Conservation (phyloP, 2,113 vertebrate genomes). For the Phyllopteryx taeniolatus region DNA sequence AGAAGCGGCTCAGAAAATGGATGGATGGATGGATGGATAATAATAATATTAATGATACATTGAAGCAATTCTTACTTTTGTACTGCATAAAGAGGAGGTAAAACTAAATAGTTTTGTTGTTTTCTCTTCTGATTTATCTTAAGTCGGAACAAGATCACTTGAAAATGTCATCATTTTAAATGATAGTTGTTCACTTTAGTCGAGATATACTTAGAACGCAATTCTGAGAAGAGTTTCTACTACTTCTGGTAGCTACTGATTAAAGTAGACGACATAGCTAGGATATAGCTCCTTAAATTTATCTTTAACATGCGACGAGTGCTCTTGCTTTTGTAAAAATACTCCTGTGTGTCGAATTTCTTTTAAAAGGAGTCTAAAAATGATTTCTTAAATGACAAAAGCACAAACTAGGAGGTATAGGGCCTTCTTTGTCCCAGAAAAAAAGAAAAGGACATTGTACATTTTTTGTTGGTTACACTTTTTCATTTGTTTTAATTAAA, state of each 20-base stretch:
- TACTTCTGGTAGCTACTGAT: not conserved
- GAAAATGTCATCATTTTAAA: too few relatives aligned
- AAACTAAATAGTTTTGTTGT: too few relatives aligned
- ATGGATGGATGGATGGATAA: too few relatives aligned
- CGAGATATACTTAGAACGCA: not conserved
- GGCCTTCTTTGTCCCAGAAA: conserved; percentile 26
- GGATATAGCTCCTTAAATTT: not conserved
- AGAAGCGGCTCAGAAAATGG: too few relatives aligned
- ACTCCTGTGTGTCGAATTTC: not conserved
- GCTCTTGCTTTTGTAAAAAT: not conserved
- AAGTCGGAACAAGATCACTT: too few relatives aligned
- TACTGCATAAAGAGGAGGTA: too few relatives aligned
- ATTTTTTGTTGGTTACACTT: conserved; percentile 22
- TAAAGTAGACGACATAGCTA: not conserved
- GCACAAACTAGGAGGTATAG: not conserved
- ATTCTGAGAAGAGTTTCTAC: not conserved
- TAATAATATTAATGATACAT: too few relatives aligned
- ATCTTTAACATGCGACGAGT: not conserved
- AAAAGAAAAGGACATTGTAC: conserved; percentile 35
- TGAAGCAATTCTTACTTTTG: too few relatives aligned
- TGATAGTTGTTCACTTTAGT: too few relatives aligned
- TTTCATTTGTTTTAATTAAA: conserved; percentile 29
- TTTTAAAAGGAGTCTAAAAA: conserved; percentile 19
- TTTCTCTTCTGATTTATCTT: too few relatives aligned
- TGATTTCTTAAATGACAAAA: conserved; percentile 6